phyloP scores from a whole-genome alignment of 2,797 vertebrate species.

The Cyclura pinguis region DNA sequence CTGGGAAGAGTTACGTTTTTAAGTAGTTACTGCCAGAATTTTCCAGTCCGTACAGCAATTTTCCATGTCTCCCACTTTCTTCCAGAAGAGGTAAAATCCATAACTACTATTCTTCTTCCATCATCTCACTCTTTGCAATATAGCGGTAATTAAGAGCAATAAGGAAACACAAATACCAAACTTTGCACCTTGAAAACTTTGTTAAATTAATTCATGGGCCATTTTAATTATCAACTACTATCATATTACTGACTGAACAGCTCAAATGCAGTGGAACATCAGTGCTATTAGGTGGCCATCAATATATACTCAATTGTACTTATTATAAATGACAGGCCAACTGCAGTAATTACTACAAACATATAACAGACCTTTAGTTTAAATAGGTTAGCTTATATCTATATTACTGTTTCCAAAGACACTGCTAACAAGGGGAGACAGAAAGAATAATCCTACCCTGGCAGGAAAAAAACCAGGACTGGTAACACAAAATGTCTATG shows the following conservation, averaged over 20 bases:
- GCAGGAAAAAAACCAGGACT: not conserved
- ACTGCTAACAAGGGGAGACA: not conserved
- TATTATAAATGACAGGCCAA: not conserved
- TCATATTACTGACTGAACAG: not conserved
- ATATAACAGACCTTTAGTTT: not conserved
- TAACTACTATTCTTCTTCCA: not conserved
- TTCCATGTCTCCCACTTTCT: not conserved
- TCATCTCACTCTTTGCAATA: not conserved
- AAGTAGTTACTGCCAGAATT: too few species aligned
- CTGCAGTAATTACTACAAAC: not conserved
- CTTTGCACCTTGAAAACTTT: not conserved
- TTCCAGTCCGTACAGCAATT: too few species aligned
- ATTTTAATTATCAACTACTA: not conserved
- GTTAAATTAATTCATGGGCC: not conserved
- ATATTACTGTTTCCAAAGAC: not conserved
- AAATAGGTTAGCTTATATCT: not conserved
- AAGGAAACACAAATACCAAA: not conserved
- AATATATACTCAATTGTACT: not conserved
- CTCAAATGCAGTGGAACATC: not conserved
- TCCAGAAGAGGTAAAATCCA: not conserved
- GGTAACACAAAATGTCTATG: too few species aligned
- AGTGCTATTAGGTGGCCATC: not conserved
- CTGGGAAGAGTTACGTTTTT: too few species aligned
- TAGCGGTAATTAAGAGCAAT: too few species aligned
- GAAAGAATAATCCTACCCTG: too few species aligned